These are phyloP conservation scores for Lophius americanus DNA, from an alignment of 2,797 vertebrate species.

Conservation along the genomic window DNA sequence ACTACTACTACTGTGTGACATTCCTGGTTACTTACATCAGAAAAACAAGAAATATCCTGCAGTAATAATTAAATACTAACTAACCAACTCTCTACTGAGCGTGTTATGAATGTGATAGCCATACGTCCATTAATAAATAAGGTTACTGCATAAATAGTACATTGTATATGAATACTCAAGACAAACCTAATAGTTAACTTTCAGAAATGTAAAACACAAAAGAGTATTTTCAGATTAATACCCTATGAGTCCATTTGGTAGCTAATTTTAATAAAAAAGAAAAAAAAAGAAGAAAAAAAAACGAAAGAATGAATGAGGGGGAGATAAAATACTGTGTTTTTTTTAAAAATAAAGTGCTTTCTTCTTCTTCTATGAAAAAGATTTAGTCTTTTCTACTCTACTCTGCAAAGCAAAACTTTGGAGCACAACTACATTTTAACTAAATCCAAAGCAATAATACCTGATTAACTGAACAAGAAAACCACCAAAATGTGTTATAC, in stretches of 20 bases:
- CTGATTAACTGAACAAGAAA: conserved; percentile 38
- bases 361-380: conserved; percentile 66
- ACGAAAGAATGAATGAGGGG: conserved; percentile 15
- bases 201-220: conserved; percentile 50
- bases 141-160: conserved; percentile 75
- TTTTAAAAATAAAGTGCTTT: conserved; percentile 84
- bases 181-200: conserved; percentile 55
- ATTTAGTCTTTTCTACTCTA: conserved; percentile 53
- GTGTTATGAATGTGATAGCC: conserved; percentile 61
- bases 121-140: conserved; percentile 82
- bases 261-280: conserved; percentile 10
- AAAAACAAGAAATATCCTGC: conserved; percentile 22
- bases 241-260: conserved; percentile 25
- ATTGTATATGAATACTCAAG: conserved; percentile 63
- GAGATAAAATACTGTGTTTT: conserved; percentile 76
- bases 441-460: conserved; percentile 40
- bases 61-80: conserved; percentile 37
- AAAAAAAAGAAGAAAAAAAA: too few relatives aligned
- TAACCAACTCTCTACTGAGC: conserved; percentile 48
- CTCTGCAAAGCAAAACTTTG: conserved; percentile 41
- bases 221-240: conserved; percentile 23
- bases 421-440: conserved; percentile 39
- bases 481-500: conserved; percentile 41
- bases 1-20: conserved; percentile 24
- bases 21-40: conserved; percentile 13